phyloP scores from a whole-genome alignment of 2,797 vertebrate genomes.

The Ispidina picta region DNA sequence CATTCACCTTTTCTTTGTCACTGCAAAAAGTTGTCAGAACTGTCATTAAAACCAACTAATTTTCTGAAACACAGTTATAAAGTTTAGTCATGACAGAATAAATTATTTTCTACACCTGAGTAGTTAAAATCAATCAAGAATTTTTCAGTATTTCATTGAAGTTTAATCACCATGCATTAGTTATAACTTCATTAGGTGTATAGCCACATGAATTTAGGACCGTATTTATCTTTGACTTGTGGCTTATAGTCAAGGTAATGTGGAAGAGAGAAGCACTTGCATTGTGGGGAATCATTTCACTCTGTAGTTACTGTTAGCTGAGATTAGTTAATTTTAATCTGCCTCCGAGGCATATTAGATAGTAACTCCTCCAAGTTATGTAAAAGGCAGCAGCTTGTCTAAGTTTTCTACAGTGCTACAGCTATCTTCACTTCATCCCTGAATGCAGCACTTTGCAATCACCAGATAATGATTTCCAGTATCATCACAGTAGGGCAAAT shows the following conservation, averaged over 20 bases:
- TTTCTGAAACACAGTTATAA: constrained; percentile 14
- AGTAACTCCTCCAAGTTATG: neutral
- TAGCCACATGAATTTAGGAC: constrained; percentile 15
- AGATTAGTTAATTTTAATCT: constrained; percentile 3
- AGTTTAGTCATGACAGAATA: constrained; percentile 32
- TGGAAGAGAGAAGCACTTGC: neutral
- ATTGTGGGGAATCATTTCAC: neutral
- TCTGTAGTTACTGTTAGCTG: neutral
- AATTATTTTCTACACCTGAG: neutral
- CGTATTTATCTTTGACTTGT: neutral
- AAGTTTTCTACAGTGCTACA: neutral
- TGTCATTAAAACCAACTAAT: constrained; percentile 9
- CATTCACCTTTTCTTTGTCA: neutral
- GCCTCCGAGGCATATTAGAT: neutral
- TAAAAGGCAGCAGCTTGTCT: neutral
- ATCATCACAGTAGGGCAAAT: neutral
- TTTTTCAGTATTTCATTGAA: constrained; percentile 44
- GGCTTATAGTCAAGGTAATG: neutral
- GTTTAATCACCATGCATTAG: neutral
- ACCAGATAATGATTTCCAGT: neutral
- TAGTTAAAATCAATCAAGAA: constrained; percentile 34
- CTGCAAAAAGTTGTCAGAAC: neutral
- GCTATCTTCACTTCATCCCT: neutral
- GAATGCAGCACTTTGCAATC: neutral
- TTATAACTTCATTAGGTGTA: constrained; percentile 25